These are phyloP conservation scores for Rhegmatorhina hoffmannsi DNA, from an alignment of 2,113 vertebrate species.

Conservation along the genomic window DNA sequence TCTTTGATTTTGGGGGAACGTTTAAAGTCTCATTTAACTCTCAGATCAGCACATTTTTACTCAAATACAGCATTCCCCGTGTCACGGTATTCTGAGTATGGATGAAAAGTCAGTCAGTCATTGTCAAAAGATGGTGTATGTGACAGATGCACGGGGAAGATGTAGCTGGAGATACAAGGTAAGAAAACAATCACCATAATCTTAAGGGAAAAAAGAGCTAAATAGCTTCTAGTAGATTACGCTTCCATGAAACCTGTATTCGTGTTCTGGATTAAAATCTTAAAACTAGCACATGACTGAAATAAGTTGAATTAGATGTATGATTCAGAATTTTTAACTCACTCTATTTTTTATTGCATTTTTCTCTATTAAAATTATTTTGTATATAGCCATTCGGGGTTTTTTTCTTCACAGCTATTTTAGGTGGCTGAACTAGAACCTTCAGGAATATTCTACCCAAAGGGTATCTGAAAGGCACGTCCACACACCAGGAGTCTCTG, in stretches of 20 bases:
- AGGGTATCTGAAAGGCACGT: not conserved
- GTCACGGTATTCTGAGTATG: constrained; percentile 69
- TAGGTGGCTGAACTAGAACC: not conserved
- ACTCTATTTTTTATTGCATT: not conserved
- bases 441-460: not conserved
- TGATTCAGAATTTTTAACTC: not conserved
- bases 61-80: constrained; percentile 71
- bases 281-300: not conserved
- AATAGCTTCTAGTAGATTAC: not conserved
- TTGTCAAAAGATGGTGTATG: constrained; percentile 73
- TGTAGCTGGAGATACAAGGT: constrained; percentile 75
- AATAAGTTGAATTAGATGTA: not conserved
- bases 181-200: constrained; percentile 42
- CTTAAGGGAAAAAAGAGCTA: not conserved
- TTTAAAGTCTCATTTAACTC: constrained; percentile 55
- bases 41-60: constrained; percentile 72
- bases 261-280: not conserved
- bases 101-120: constrained; percentile 70
- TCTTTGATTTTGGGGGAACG: constrained; percentile 32
- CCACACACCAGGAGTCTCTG: not conserved
- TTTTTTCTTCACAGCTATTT: not conserved
- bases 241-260: not conserved
- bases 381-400: not conserved
- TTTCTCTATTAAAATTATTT: not conserved
- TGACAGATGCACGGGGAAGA: constrained; percentile 75